Evolutionary conservation across 2,888 invertebrate genomes (phyloP).

Genomic region (Camponotus fellah): DNA sequence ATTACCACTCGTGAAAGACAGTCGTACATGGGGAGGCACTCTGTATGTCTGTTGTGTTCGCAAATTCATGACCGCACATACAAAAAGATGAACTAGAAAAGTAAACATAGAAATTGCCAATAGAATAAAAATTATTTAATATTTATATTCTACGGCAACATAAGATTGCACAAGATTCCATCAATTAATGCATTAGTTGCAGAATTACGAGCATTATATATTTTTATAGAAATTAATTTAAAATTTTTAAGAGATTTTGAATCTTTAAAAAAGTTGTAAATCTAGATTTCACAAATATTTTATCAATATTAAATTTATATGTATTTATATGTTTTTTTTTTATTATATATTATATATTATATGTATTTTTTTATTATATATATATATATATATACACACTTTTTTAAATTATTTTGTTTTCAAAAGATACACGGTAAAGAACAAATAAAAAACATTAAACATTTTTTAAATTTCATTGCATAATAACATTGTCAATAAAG

Average conservation of each 20-base stretch:
- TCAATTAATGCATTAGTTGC: background rate
- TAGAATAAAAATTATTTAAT: background rate
- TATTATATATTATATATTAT: background rate
- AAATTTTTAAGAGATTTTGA: background rate
- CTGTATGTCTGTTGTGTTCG: background rate
- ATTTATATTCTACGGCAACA: background rate
- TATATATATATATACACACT: background rate
- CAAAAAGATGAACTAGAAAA: background rate
- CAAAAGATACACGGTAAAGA: background rate
- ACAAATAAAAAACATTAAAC: background rate
- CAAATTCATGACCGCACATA: background rate
- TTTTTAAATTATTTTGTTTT: too few relatives aligned
- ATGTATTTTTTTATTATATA: too few relatives aligned
- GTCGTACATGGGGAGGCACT: background rate
- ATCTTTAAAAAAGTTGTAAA: background rate
- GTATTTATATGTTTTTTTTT: background rate
- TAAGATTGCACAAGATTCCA: background rate
- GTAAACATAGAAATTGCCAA: constrained; percentile 4
- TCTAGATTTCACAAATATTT: background rate
- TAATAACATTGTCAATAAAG: background rate
- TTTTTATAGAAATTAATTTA: background rate
- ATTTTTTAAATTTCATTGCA: background rate
- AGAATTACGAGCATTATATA: background rate
- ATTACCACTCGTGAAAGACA: background rate
- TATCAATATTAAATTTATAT: background rate